Conservation (phyloP, 2,888 invertebrate genomes). For the Drosophila lacicola region DNA sequence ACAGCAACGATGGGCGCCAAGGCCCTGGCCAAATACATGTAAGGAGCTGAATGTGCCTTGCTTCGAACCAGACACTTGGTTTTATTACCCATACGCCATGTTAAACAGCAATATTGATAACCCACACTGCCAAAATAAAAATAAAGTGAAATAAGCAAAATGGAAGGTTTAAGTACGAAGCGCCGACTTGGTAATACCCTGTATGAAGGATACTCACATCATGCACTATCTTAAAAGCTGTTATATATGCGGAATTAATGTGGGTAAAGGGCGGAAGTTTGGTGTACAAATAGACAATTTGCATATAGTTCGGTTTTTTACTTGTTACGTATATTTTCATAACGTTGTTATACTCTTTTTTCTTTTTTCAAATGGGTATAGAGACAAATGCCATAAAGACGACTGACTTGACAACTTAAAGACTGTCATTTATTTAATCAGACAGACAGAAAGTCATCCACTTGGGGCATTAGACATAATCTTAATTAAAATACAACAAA, state of each 20-base stretch:
- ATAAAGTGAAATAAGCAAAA: conserved; percentile 16
- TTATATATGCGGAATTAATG: too few species aligned
- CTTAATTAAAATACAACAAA: conserved; percentile 59
- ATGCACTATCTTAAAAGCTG: too few species aligned
- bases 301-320: too few species aligned
- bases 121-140: conserved; percentile 9
- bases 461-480: conserved; percentile 51
- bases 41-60: conserved; percentile 9
- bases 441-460: conserved; percentile 13
- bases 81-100: conserved; percentile 70
- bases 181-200: background rate
- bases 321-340: background rate
- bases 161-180: too few species aligned
- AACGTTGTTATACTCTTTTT: background rate
- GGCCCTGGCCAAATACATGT: background rate
- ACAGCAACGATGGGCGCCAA: conserved; percentile 23
- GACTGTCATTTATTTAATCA: conserved; percentile 12
- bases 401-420: conserved; percentile 16
- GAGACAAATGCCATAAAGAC: conserved; percentile 21
- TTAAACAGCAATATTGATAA: conserved; percentile 57
- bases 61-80: conserved; percentile 22
- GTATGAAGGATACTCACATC: background rate
- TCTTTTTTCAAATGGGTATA: background rate
- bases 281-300: too few species aligned
- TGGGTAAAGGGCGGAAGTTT: too few species aligned